A percentile compares a stretch with the other conserved stretches of the same genome.
phyloP scores from a whole-genome alignment of 2,888 invertebrate species.

The Drosophila meridionalis region DNA sequence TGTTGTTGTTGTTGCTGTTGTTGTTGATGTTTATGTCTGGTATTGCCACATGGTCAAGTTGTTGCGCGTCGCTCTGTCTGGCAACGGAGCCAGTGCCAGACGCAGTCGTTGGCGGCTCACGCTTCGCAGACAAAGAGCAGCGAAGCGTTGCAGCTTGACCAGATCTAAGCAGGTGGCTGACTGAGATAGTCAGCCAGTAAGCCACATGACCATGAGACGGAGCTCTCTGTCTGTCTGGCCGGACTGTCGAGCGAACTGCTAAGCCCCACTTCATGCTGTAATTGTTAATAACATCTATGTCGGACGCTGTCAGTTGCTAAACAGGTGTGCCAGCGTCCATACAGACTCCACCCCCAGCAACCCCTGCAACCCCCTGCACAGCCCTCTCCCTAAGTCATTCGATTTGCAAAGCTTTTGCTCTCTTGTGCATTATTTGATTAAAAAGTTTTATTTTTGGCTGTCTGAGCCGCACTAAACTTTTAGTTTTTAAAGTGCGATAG shows the following conservation, averaged over 20 bases:
- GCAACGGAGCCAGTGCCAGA: conserved; percentile 24
- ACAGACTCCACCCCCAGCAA: too few species aligned
- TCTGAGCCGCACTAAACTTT: conserved; percentile 21
- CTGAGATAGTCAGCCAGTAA: not conserved
- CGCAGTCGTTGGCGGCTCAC: conserved; percentile 5
- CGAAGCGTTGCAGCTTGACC: conserved; percentile 22
- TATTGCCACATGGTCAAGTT: conserved; percentile 59
- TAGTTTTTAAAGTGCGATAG: conserved; percentile 39
- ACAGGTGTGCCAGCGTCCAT: not conserved
- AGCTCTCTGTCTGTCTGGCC: not conserved
- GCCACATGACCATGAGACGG: conserved; percentile 24
- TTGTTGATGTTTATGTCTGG: conserved; percentile 29
- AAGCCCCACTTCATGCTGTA: conserved; percentile 25
- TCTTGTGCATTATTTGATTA: conserved; percentile 57
- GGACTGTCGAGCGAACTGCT: not conserved
- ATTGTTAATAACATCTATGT: conserved; percentile 41
- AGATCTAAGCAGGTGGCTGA: conserved; percentile 1
- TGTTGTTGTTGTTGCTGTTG: conserved; percentile 18
- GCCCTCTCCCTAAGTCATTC: not conserved
- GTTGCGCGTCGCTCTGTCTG: conserved; percentile 60
- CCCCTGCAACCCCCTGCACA: not conserved
- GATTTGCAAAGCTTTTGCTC: not conserved
- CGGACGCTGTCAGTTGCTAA: not conserved
- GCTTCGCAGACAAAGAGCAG: conserved; percentile 11
- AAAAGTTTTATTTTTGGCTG: conserved; percentile 47